phyloP scores from a whole-genome alignment of 2,797 vertebrate species.

The Agapornis canus region DNA sequence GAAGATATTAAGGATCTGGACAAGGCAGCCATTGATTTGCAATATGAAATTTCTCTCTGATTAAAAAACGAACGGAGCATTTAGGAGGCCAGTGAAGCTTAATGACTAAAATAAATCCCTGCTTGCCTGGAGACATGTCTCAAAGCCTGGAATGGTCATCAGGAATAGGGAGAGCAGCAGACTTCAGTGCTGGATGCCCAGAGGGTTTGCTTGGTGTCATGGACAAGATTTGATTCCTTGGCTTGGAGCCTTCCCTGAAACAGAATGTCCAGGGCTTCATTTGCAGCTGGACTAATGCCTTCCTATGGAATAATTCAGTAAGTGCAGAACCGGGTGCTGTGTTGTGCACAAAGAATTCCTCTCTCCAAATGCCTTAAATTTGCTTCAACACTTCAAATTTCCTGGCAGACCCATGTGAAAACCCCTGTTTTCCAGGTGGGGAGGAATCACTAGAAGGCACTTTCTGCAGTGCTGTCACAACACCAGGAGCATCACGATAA shows the following conservation, averaged over 20 bases:
- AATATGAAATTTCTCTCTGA: neutral
- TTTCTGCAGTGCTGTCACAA: neutral
- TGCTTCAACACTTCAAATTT: neutral
- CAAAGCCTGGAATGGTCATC: neutral
- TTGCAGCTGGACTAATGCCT: neutral
- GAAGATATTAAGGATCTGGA: neutral
- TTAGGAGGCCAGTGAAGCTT: neutral
- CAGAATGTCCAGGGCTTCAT: neutral
- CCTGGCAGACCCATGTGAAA: neutral
- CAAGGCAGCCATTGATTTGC: slow-evolving; percentile 15
- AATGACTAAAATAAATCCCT: neutral
- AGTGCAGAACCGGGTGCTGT: neutral
- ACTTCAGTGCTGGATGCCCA: neutral
- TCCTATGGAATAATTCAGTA: neutral
- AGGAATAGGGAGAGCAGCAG: neutral
- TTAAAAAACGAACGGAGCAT: neutral
- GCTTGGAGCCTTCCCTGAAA: neutral
- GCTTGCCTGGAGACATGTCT: neutral
- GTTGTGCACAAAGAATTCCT: neutral
- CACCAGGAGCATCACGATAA: neutral
- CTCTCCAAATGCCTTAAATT: rapidly evolving
- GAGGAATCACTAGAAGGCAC: neutral
- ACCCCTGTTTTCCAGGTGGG: rapidly evolving
- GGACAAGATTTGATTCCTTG: neutral
- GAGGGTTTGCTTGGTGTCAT: rapidly evolving